Evolutionary conservation across 2,797 vertebrate genomes (phyloP), one percentile per base, ranked within the genome.

Genomic region (Furcifer pardalis): DNA sequence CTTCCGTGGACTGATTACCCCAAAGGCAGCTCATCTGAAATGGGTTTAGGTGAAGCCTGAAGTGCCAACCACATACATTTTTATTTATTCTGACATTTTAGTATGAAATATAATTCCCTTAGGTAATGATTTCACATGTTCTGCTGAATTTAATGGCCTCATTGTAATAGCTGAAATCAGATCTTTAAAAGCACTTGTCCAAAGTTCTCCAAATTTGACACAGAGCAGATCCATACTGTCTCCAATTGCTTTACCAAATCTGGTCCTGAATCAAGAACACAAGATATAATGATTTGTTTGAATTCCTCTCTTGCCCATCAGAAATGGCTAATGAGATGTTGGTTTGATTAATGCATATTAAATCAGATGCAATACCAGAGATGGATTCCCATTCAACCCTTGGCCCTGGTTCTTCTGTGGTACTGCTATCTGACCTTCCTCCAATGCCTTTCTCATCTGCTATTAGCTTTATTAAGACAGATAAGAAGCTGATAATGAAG

Each of bases 361-460:
- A n/a, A n/a, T n/a, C n/a, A n/a, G n/a, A 56, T 56, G 52, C 52
- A 56, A 56, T 56, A 56, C 21, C 17, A 56, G 52, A 56, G 19
- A 19, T 56, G 19, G 1, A 56, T 56, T 56, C 19, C 52, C 21
- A 5, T 56, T 56, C 12, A 56, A 15, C 52, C 37, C 30, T 86
- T 25, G 74, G 7, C 40, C 77, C n/a, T n/a, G n/a, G n/a, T n/a
- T n/a, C 32, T 75, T 86, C 77, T n/a, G 0, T n/a, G 89, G 5
- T 5, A 71, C 32, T 21, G 84, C 46, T 30, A 69, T 63, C 77
- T 91, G 85, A 91, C 82, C 80, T 91, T 93, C 88, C 83, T 52
- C 66, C 83, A 80, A 71, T 81, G 59, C 60, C 60, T 84, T 27
- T n/a, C 44, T 89, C 10, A 82, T 91, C 79, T 60, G 15, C 35